Evolutionary conservation across 2,797 vertebrate genomes (phyloP), one percentile per base, ranked within the genome.

Genomic region (Pangasius mekongensis): DNA sequence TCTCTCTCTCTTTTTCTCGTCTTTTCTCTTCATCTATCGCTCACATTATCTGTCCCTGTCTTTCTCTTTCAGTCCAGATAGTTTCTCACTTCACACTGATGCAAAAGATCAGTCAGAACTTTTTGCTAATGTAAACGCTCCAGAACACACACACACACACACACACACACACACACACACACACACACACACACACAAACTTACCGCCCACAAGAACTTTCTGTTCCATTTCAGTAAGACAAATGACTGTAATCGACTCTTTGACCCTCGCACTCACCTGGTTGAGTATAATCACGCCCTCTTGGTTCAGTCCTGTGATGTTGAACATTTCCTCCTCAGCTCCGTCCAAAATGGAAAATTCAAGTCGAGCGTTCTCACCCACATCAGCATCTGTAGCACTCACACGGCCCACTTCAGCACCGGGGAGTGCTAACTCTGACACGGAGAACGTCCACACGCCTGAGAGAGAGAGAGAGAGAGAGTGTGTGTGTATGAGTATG

Each of bases 371-470:
- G 0, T 98, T 98, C 82, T 97, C 97, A 30, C 96, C 96, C 91
- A 96, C 94, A 85, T 98, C 98, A 0, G 97, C 96, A 89, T 98
- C 97, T 5, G 96, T 94, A 66, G 98, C 97, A 0, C 95, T 95
- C 82, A 98, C 93, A 5, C 97, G 96, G 80, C 98, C 98, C 91
- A 98, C 97, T 83, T 97, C 95, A 81, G 97, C 97, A 67, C 97
- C 97, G 0, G 97, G 97, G 0, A 95, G 94, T 0, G 97, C 97
- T 0, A 97, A 94, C 94, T 98, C 98, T 6, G 97, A 96, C 84
- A 98, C 95, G 0, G 97, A 98, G 94, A 98, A 98, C 0, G 97
- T 96, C 96, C 97, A 98, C 3, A 96, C 93, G 92, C 95, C 98
- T 98, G 93, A 27, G 43, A 18, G 67, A 69, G 58, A 81, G 39